These are phyloP conservation scores for Poecile atricapillus DNA, from an alignment of 2,113 vertebrate genomes.

Conservation along the genomic window DNA sequence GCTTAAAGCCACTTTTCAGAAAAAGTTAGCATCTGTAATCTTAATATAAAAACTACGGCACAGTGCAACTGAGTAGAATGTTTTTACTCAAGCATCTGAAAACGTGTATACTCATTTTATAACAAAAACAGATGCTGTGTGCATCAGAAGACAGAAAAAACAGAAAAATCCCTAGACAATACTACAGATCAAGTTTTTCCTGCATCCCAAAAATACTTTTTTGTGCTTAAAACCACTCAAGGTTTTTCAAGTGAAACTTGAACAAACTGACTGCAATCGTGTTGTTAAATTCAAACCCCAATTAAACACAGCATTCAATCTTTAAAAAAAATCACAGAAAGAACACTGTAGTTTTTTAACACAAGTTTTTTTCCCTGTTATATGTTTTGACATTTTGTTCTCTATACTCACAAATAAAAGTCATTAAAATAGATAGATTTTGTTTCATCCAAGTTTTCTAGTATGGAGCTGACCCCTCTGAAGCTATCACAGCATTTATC, in stretches of 20 bases:
- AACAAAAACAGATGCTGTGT: not conserved
- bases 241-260: not conserved
- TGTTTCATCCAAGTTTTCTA: not conserved
- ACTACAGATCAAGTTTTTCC: not conserved
- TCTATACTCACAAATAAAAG: not conserved
- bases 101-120: not conserved
- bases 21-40: not conserved
- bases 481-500: not conserved
- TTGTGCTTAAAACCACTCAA: not conserved
- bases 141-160: not conserved
- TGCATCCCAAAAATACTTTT: not conserved
- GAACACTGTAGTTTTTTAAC: not conserved
- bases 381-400: not conserved
- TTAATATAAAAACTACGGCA: not conserved
- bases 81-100: not conserved
- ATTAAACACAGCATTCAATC: not conserved
- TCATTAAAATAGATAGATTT: not conserved
- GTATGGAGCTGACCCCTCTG: not conserved
- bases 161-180: not conserved
- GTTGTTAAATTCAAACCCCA: not conserved
- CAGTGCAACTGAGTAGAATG: not conserved
- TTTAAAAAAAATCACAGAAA: not conserved
- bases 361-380: not conserved
- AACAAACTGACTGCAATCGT: not conserved
- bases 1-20: not conserved